These are phyloP conservation scores for Protomyctophum bolini DNA, from an alignment of 2,113 vertebrate genomes.

Conservation along the genomic window DNA sequence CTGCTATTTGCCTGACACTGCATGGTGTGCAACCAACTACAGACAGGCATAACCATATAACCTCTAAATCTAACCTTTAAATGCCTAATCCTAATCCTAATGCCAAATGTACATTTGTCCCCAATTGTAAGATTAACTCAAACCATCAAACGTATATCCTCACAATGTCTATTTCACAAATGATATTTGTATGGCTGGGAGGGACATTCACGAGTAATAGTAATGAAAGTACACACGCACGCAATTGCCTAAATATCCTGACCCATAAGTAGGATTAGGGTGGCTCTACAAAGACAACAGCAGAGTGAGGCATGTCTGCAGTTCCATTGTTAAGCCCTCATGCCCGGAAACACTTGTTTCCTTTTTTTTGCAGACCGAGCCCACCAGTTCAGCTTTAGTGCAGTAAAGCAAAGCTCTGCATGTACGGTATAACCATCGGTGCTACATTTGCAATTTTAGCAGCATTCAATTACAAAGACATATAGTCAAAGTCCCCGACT, in stretches of 20 bases:
- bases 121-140: too few species aligned
- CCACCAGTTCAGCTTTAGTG: slow-evolving; percentile 16
- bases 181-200: too few species aligned
- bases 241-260: slow-evolving; percentile 21
- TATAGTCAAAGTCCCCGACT: too few species aligned
- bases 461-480: background rate
- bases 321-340: slow-evolving; percentile 57
- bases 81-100: too few species aligned
- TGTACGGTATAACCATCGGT: slow-evolving; percentile 6
- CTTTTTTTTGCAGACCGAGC: slow-evolving; percentile 22
- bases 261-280: slow-evolving; percentile 53
- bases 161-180: too few species aligned
- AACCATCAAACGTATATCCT: too few species aligned
- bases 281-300: slow-evolving; percentile 46
- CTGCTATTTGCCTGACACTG: too few species aligned
- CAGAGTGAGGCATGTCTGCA: slow-evolving; percentile 54
- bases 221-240: slow-evolving; percentile 1
- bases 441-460: background rate
- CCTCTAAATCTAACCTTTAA: too few species aligned
- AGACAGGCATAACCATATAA: too few species aligned
- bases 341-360: slow-evolving; percentile 31
- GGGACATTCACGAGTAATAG: background rate
- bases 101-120: too few species aligned
- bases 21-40: too few species aligned
- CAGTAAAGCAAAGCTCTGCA: slow-evolving; percentile 5